Base-by-base conservation (phyloP, 1,140 invertebrate species). In the Batillaria attramentaria region DNA sequence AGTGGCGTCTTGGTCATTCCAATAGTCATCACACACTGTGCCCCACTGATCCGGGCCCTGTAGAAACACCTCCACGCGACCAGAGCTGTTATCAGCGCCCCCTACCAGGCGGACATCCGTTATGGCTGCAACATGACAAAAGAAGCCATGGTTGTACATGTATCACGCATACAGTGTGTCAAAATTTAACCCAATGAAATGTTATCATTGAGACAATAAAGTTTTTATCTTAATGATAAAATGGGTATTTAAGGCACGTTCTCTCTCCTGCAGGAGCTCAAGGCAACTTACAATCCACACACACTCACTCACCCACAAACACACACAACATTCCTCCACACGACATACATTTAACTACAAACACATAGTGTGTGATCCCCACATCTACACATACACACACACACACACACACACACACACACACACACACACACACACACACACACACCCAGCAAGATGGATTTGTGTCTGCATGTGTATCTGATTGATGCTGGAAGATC, bases 21-120 rank as follows among this genome's bases (percentile, higher is more conserved):
- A 88, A 72, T 81, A 75, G 77, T 87, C 84, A 68, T 86, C 85
- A 80, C 87, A 88, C 2, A 88, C 83, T 10, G 85, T 88, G 0
- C 87, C 87, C 87, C 87, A 88, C 43, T 81, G 54, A n/a, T 85
- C 82, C 28, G 84, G 77, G 33, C 84, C 84, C 42, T 80, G 57
- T n/a, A 84, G 80, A 35, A 57, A 86, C 16, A 88, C 83, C 72
- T 88, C 86, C 18, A 88, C 80, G 24, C 86, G 82, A 24, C 87
- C 87, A 8, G 74, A 75, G n/a, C 79, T 81, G n/a, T 75, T 75
- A n/a, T 72, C 74, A 24, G 60, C 62, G 13, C 72, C 69, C 28
- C 81, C 84, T 62, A 78, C 79, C n/a, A 85, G 68, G 5, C 82
- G 82, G 2, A 84, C 50, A 1, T 79, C 42, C 28, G 79, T 81